Percentiles rank a stretch among this genome's conserved stretches.
These are phyloP conservation scores for Cylloceria caligata DNA, from an alignment of 2,888 invertebrate species.

Conservation along the genomic window DNA sequence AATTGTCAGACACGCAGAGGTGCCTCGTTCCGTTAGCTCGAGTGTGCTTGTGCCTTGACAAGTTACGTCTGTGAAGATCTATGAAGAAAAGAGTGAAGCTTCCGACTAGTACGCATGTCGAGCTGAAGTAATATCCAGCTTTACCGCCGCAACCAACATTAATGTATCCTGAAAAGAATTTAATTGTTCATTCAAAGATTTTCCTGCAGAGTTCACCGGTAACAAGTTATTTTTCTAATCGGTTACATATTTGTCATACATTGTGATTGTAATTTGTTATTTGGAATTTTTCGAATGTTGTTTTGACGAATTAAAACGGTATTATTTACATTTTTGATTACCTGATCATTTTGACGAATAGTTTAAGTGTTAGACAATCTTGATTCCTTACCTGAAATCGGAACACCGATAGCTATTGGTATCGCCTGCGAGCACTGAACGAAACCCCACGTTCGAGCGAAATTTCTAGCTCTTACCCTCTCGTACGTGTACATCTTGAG, in stretches of 20 bases:
- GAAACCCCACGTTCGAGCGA: constrained; percentile 95
- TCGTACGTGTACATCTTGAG: constrained; percentile 96
- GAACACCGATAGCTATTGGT: constrained; percentile 93
- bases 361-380: neutral
- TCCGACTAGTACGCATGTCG: constrained; percentile 91
- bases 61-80: constrained; percentile 91
- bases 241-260: no score
- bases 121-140: constrained; percentile 94
- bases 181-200: neutral
- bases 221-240: no score
- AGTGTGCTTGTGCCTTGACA: constrained; percentile 90
- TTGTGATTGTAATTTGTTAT: constrained; percentile 65
- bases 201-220: no score
- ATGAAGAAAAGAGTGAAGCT: constrained; percentile 92
- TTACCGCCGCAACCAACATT: constrained; percentile 91
- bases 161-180: constrained; percentile 89
- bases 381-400: constrained; percentile 89
- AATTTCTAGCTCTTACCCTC: constrained; percentile 93
- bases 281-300: constrained; percentile 71
- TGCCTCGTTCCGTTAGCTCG: constrained; percentile 86
- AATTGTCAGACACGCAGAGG: constrained; percentile 86
- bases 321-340: no score
- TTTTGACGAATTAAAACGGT: no score
- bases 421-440: constrained; percentile 95
- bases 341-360: neutral